These are phyloP conservation scores for Psittacula derbiana DNA, from an alignment of 2,797 vertebrate species.

Conservation along the genomic window DNA sequence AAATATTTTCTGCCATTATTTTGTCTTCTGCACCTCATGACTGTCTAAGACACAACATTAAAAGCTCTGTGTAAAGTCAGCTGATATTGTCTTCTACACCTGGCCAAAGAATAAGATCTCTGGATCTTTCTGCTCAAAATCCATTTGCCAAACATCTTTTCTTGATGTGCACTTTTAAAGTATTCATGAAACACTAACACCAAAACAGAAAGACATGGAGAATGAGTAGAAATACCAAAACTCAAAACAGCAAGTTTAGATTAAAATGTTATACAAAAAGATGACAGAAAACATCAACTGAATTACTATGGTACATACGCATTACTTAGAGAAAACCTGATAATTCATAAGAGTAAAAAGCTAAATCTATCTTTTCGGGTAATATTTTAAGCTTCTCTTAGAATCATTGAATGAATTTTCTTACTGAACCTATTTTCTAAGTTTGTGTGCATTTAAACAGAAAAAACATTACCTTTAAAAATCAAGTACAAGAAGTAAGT, in stretches of 20 bases:
- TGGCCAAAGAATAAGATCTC: not conserved
- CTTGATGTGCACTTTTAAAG: not conserved
- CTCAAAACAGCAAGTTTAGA: not conserved
- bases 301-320: not conserved
- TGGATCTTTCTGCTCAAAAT: not conserved
- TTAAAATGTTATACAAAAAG: not conserved
- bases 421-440: not conserved
- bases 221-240: not conserved
- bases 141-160: not conserved
- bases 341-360: not conserved
- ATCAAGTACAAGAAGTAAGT: not conserved
- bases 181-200: not conserved
- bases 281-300: not conserved
- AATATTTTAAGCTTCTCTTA: not conserved
- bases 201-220: not conserved
- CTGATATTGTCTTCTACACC: not conserved
- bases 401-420: not conserved
- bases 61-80: not conserved
- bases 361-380: not conserved
- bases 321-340: not conserved
- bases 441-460: not conserved
- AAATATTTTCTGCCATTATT: not conserved
- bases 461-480: not conserved
- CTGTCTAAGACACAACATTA: not conserved
- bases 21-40: not conserved